Base-by-base conservation (phyloP, 2,888 invertebrate species). In the Cremastinae sp. region DNA sequence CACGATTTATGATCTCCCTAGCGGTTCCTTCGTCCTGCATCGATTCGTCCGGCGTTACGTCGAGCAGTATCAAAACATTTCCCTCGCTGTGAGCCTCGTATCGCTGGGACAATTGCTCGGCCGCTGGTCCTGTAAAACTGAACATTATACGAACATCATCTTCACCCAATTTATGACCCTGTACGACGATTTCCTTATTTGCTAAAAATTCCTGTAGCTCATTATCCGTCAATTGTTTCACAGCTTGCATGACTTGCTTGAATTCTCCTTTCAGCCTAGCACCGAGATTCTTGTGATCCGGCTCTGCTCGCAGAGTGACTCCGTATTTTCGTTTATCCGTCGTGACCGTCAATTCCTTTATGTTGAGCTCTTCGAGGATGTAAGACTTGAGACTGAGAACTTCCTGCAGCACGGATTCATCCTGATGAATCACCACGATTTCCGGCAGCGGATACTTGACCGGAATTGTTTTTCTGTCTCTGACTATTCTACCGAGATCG, bases 361-460 rank as follows among this genome's bases (percentile, higher is more conserved):
- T 95, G 90, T 99, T 99, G 85, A 99, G 91, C 90, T 99, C 99
- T 88, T 96, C 96, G 9, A 96, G 89, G 69, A 99, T 95, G 88
- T 98, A 99, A 16, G 93, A 92, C 85, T 97, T 92, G 51, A 99
- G 91, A 1, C 94, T 93, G 72, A 93, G 90, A 0, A 98, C 92
- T 83, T 97, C 96, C 1, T 93, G 91, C 72, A 99, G 92, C 82
- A 95, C 95, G 43, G 93, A 91, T 12, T 92, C 90, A 84, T 97
- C 96, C 81, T 96, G 95, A 88, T 98, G 97, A 81, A 99, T 96
- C 4, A 99, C 95, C n/a, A 99, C 94, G 82, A 99, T 94, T 90
- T 98, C 98, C 14, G 96, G 97, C 76, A 99, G 91, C 0, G 99
- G 99, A 91, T 98, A 98, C 92, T 98, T 99, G 1, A 98, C 93